Base-by-base conservation (phyloP, 2,888 invertebrate species). In the Lasioglossum calceatum region DNA sequence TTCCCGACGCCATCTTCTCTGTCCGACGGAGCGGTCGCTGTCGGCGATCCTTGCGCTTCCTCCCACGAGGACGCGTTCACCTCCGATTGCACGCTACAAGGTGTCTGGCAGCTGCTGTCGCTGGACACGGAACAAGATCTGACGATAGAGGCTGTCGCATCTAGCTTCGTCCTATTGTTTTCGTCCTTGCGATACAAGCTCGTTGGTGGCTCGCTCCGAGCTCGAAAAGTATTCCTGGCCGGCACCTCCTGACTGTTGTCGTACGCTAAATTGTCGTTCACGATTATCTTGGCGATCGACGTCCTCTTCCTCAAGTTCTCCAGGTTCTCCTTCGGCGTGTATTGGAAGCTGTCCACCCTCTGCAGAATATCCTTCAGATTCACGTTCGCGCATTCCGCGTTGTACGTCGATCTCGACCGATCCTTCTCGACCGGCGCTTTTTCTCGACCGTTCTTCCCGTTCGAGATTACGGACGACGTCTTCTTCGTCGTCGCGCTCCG, bases 291-390 rank as follows among this genome's bases (percentile, higher is more conserved):
- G 14, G 95, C 91, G 10, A 94, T 94, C 19, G 93, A 93, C 14
- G 94, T 94, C 19, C 94, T 91, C 64, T 94, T 95, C 1, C 94
- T 84, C 27, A 95, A 85, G 76, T 95, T 95, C 81, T 95, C 95
- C 76, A 94, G 73, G 78, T 94, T 95, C 67, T 95, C 94, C 50
- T 91, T 93, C 10, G 94, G 92, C 0, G 91, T 91, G n/a, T 84
- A 92, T 54, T 93, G 92, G 47, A 92, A 92, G 4, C 82, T 88
- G 78, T 94, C 94, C 0, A 91, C 90, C 67, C 93, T 94, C 47
- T 93, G 93, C 4, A 95, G 87, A 36, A 95, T 95, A 58, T 95
- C 95, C 39, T 94, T 94, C 0, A 95, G 88, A 77, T 94, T 95
- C 0, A 95, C 95, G 12, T 91, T 90, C 14, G 74, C 83, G 75